These are phyloP conservation scores for Spialia ferax DNA, from an alignment of 2,888 invertebrate species.

Conservation along the genomic window DNA sequence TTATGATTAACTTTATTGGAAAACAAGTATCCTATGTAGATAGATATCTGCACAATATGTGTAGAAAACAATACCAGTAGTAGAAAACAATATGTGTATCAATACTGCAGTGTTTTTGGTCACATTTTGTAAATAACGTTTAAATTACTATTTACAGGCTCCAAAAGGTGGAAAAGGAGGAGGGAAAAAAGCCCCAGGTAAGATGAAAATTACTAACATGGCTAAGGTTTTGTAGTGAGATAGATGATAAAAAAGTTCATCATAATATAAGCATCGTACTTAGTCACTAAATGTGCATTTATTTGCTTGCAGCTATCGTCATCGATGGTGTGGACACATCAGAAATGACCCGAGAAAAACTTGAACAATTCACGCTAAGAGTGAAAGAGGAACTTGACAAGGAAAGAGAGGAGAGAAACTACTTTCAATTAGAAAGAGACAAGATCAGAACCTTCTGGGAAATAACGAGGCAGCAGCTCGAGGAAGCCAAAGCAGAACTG, in stretches of 20 bases:
- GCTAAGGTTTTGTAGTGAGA: too few relatives aligned
- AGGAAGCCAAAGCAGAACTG: conserved; percentile 92
- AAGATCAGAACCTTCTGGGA: conserved; percentile 98
- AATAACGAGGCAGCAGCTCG: conserved; percentile 95
- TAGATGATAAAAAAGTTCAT: too few relatives aligned
- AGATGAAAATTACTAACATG: neutral
- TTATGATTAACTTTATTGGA: too few relatives aligned
- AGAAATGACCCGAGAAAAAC: conserved; percentile 96
- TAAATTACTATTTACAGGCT: conserved; percentile 60
- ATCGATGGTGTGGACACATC: conserved; percentile 97
- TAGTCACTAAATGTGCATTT: too few relatives aligned
- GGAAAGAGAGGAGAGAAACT: conserved; percentile 98
- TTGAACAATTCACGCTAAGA: conserved; percentile 95
- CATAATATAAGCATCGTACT: too few relatives aligned
- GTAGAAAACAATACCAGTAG: neutral
- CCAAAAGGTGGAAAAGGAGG: conserved; percentile 72
- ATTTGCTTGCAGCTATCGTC: conserved; percentile 81
- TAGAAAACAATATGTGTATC: too few relatives aligned
- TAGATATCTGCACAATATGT: neutral
- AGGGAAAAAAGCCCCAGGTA: conserved; percentile 74
- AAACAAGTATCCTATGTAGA: too few relatives aligned
- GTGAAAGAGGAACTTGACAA: conserved; percentile 97
- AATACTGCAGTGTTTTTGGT: too few relatives aligned
- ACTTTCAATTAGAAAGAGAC: conserved; percentile 97
- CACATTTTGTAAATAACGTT: too few relatives aligned